These are phyloP conservation scores for Tricholauxania praeusta DNA, from an alignment of 2,888 invertebrate species.

Conservation along the genomic window DNA sequence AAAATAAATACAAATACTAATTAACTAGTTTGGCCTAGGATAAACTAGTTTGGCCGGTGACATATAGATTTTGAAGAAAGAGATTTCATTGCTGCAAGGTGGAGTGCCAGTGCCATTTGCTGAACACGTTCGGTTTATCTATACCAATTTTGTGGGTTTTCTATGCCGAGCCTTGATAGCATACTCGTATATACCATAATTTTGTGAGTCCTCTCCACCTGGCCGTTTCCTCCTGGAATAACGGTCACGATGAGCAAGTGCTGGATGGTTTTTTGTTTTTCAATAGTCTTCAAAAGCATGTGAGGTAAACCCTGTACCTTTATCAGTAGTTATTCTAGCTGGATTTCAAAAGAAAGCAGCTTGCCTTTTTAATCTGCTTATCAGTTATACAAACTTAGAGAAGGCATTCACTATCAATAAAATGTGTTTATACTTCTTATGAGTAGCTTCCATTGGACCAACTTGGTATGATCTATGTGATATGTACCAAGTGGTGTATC, in stretches of 20 bases:
- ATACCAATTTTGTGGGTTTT: conserved; percentile 56
- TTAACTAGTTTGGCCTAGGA: too few relatives aligned
- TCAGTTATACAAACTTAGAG: too few relatives aligned
- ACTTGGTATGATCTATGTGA: conserved; percentile 53
- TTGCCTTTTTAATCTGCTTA: neutral
- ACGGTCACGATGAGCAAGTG: conserved; percentile 56
- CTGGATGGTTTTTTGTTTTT: conserved; percentile 47
- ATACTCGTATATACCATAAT: conserved; percentile 57
- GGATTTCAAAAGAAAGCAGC: too few relatives aligned
- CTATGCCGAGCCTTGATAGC: conserved; percentile 57
- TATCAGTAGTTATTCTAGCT: conserved; percentile 58
- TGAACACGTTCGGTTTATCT: conserved; percentile 44
- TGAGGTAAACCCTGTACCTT: conserved; percentile 61
- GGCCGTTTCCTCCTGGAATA: conserved; percentile 58
- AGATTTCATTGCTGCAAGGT: conserved; percentile 28
- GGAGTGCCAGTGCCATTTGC: conserved; percentile 19
- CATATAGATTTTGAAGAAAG: too few relatives aligned
- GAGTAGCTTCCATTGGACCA: conserved; percentile 41
- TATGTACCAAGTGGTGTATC: conserved; percentile 37
- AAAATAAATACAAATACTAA: too few relatives aligned
- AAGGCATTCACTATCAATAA: too few relatives aligned
- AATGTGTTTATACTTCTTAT: too few relatives aligned
- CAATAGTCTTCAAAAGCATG: conserved; percentile 58
- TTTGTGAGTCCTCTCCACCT: conserved; percentile 58
- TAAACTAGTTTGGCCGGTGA: too few relatives aligned